Evolutionary conservation across 1,140 invertebrate genomes (phyloP).

Genomic region (Sminthurides bifidus): DNA sequence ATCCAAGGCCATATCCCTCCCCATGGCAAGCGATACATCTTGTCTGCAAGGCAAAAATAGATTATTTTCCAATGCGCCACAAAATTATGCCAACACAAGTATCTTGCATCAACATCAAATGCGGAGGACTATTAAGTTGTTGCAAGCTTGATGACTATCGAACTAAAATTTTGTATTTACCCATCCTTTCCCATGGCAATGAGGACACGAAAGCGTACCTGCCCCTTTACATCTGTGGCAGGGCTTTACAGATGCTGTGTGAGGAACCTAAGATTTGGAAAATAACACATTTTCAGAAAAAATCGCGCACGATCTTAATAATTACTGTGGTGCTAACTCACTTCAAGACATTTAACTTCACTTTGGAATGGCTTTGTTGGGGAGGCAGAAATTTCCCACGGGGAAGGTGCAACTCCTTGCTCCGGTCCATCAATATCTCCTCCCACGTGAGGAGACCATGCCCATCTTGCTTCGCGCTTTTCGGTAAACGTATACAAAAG

Average conservation of each 20-base stretch:
- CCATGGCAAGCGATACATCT: conserved; percentile 40
- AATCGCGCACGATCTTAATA: neutral
- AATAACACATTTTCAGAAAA: neutral
- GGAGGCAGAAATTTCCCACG: conserved; percentile 44
- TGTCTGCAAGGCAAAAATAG: conserved; percentile 32
- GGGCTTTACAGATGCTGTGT: conserved; percentile 45
- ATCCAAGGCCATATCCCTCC: conserved; percentile 37
- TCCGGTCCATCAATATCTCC: conserved; percentile 41
- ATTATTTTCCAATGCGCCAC: neutral
- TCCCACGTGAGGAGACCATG: conserved; percentile 43
- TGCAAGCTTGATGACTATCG: neutral
- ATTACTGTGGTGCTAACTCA: no score
- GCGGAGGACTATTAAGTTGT: neutral
- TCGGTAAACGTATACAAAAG: conserved; percentile 49
- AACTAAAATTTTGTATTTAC: conserved; percentile 34
- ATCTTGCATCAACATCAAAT: neutral
- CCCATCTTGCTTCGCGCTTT: conserved; percentile 44
- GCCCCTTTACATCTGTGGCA: conserved; percentile 44
- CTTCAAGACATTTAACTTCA: conserved; percentile 37
- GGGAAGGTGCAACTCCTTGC: conserved; percentile 41
- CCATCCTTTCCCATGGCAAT: conserved; percentile 44
- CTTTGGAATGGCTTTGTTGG: conserved; percentile 40
- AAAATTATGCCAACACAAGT: neutral
- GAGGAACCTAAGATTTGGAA: conserved; percentile 40
- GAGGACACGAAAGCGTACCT: conserved; percentile 41